Percentiles rank a stretch among this genome's conserved stretches.
Evolutionary conservation across 2,888 invertebrate genomes (phyloP).

Genomic region (Caenorhabditis angaria): DNA sequence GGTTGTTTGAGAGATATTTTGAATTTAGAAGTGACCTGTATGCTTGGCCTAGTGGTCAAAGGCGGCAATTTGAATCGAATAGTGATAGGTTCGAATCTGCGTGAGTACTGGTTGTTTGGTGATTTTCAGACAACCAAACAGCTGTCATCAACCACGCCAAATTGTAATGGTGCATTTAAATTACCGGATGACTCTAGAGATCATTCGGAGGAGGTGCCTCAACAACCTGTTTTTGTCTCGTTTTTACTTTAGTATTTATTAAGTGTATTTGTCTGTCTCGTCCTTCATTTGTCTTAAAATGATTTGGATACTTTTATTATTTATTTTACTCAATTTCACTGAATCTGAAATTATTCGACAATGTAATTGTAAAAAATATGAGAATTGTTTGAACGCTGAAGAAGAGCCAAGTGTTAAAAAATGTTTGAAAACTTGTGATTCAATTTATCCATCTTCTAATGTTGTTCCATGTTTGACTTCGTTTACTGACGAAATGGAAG

Average conservation of each 20-base stretch:
- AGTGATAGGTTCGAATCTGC: slow-evolving; percentile 17
- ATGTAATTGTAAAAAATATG: slow-evolving; percentile 30
- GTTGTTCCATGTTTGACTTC: slow-evolving; percentile 22
- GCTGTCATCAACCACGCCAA: slow-evolving; percentile 44
- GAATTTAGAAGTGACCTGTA: slow-evolving; percentile 1
- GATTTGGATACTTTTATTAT: not conserved
- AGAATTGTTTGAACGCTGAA: slow-evolving; percentile 19
- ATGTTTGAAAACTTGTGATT: slow-evolving; percentile 29
- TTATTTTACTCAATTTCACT: not conserved
- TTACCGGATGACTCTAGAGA: slow-evolving; percentile 26
- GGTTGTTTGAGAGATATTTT: too few relatives aligned
- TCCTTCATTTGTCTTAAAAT: not conserved
- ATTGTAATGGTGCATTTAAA: slow-evolving; percentile 19
- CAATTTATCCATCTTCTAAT: slow-evolving; percentile 16
- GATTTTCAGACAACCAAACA: slow-evolving; percentile 24
- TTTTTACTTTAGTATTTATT: not conserved
- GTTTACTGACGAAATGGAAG: slow-evolving; percentile 21
- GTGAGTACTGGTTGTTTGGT: slow-evolving; percentile 44
- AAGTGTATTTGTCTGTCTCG: not conserved
- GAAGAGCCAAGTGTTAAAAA: slow-evolving; percentile 14
- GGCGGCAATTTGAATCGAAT: not conserved
- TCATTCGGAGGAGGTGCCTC: slow-evolving; percentile 37
- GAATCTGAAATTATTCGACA: slow-evolving; percentile 21
- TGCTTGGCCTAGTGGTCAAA: slow-evolving; percentile 22
- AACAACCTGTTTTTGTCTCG: slow-evolving; percentile 17